Conservation (phyloP, 2,888 invertebrate genomes). For the Hypsopygia costalis region DNA sequence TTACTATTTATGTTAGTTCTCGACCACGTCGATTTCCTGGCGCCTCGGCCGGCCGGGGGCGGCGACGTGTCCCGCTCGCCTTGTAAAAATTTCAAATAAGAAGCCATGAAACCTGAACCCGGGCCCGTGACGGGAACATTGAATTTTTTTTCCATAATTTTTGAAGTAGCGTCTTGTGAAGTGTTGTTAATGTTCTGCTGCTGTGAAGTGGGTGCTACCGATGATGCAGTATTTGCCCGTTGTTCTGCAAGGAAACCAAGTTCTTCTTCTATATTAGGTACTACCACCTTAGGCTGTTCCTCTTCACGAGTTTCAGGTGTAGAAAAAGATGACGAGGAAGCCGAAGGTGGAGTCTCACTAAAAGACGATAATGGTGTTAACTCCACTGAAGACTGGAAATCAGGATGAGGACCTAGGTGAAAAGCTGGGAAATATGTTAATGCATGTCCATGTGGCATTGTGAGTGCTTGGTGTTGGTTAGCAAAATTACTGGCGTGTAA, state of each 20-base stretch:
- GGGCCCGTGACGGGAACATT: slow-evolving; percentile 81
- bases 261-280: slow-evolving; percentile 94
- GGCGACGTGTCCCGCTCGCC: slow-evolving; percentile 91
- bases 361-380: slow-evolving; percentile 81
- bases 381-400: slow-evolving; percentile 84
- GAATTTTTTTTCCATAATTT: slow-evolving; percentile 82
- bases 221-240: slow-evolving; percentile 72
- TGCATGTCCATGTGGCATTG: slow-evolving; percentile 85
- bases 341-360: slow-evolving; percentile 80
- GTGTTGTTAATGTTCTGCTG: slow-evolving; percentile 70
- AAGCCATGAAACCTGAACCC: slow-evolving; percentile 91
- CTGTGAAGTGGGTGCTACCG: slow-evolving; percentile 76
- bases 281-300: slow-evolving; percentile 90
- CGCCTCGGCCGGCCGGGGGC: slow-evolving; percentile 85
- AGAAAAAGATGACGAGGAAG: slow-evolving; percentile 78
- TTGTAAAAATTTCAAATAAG: slow-evolving; percentile 91
- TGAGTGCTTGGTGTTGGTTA: slow-evolving; percentile 83
- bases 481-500: slow-evolving; percentile 77
- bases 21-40: slow-evolving; percentile 85
- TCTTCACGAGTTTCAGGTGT: slow-evolving; percentile 82
- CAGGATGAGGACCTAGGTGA: slow-evolving; percentile 85
- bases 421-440: slow-evolving; percentile 90
- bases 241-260: slow-evolving; percentile 88
- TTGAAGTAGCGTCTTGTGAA: slow-evolving; percentile 70
- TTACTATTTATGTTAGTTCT: slow-evolving; percentile 67